A percentile compares a stretch with the other conserved stretches of the same genome.
phyloP scores from a whole-genome alignment of 2,888 invertebrate species.

The Eristalinus aeneus region DNA sequence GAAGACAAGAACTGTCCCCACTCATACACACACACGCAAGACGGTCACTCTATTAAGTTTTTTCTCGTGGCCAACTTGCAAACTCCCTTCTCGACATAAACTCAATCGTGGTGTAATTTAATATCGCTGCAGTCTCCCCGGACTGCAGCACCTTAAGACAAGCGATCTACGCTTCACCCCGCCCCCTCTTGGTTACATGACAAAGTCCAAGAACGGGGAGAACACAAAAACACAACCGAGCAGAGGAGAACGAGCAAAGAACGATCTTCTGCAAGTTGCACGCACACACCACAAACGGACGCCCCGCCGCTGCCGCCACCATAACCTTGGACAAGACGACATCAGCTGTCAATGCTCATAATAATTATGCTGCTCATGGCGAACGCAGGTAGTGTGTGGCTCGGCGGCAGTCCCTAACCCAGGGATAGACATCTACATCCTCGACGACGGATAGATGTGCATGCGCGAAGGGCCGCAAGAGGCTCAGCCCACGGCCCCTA shows the following conservation, averaged over 20 bases:
- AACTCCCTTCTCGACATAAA: conserved; percentile 25
- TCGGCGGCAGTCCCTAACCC: neutral
- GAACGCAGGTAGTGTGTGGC: conserved; percentile 45
- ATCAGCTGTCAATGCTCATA: conserved; percentile 71
- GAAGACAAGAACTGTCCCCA: conserved; percentile 5
- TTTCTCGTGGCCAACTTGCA: conserved; percentile 7
- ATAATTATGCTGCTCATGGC: conserved; percentile 69
- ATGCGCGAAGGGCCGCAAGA: neutral
- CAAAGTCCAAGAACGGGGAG: conserved; percentile 30
- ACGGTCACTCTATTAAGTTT: conserved; percentile 59
- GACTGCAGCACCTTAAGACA: conserved; percentile 7
- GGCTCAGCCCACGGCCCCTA: neutral
- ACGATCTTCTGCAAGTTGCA: neutral
- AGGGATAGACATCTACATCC: neutral
- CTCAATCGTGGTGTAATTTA: conserved; percentile 59
- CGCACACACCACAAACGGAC: neutral
- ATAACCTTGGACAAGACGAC: conserved; percentile 71
- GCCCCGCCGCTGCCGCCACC: conserved; percentile 1
- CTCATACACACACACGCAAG: conserved; percentile 19
- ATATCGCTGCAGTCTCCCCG: conserved; percentile 43
- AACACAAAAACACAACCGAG: neutral
- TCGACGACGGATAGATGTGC: neutral
- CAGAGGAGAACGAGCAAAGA: neutral
- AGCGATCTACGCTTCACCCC: conserved; percentile 3
- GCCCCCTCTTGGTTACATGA: conserved; percentile 15